phyloP scores from a whole-genome alignment of 2,797 vertebrate species.

The Notolepis coatsorum region DNA sequence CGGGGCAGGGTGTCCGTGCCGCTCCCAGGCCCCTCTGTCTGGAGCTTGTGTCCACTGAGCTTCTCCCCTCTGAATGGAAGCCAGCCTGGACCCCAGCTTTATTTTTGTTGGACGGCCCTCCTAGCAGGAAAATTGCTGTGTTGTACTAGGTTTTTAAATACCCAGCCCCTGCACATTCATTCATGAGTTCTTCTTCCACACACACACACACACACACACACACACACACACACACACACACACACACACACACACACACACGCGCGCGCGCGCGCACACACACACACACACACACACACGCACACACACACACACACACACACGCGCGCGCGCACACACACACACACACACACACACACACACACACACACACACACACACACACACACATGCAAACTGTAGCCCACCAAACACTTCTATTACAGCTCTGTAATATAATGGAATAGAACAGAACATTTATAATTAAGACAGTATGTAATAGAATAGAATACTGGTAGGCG shows the following conservation, averaged over 20 bases:
- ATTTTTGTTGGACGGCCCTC: conserved; percentile 60
- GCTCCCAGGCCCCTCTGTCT: conserved; percentile 44
- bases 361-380: no score
- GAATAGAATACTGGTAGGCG: no score
- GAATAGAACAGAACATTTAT: neutral
- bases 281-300: no score
- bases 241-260: no score
- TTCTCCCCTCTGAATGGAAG: conserved; percentile 42
- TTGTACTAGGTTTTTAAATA: conserved; percentile 49
- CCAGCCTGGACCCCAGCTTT: conserved; percentile 54
- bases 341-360: no score
- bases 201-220: neutral
- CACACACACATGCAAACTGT: conserved; percentile 22
- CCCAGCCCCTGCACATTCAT: conserved; percentile 41
- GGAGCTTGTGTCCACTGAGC: conserved; percentile 65
- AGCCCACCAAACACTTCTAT: conserved; percentile 13
- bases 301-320: no score
- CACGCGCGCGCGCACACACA: no score
- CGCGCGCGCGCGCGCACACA: no score
- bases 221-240: no score
- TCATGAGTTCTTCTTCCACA: conserved; percentile 49
- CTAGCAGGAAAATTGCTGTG: conserved; percentile 40
- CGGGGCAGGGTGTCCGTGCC: conserved; percentile 50
- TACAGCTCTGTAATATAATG: neutral
- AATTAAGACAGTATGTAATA: neutral